phyloP scores from a whole-genome alignment of 1,140 invertebrate species.

The Holotrichia oblita region DNA sequence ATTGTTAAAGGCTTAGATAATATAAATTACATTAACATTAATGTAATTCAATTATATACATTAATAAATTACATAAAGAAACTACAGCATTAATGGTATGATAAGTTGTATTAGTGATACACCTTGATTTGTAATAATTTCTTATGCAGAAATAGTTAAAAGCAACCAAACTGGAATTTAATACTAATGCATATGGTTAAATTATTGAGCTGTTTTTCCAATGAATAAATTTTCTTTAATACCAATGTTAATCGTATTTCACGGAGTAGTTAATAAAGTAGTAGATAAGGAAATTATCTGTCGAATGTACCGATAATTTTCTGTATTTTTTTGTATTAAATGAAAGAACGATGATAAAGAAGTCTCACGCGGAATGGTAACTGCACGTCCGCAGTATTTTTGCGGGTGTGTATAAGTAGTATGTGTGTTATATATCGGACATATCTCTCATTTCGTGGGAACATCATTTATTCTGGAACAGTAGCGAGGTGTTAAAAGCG shows the following conservation, averaged over 20 bases:
- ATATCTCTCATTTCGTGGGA: constrained; percentile 42
- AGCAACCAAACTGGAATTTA: no score
- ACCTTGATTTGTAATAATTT: no score
- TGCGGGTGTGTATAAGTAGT: neutral
- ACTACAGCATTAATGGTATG: no score
- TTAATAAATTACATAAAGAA: no score
- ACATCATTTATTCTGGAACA: constrained; percentile 49
- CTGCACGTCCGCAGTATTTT: neutral
- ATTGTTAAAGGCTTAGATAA: no score
- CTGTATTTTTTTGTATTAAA: neutral
- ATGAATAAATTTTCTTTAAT: constrained; percentile 14
- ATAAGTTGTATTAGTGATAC: no score
- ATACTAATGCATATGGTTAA: neutral
- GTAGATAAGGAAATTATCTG: constrained; percentile 13
- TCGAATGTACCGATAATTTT: neutral
- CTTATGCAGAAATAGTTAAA: no score
- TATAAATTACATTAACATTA: no score
- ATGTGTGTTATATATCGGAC: constrained; percentile 28
- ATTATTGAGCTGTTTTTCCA: neutral
- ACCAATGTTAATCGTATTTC: neutral
- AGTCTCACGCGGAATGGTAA: constrained; percentile 6
- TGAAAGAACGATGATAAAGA: constrained; percentile 1
- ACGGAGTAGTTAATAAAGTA: neutral
- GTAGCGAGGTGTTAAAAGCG: constrained; percentile 55
- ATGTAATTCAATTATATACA: no score